These are phyloP conservation scores for Euborellia annulipes DNA, from an alignment of 1,140 invertebrate species.

Conservation along the genomic window DNA sequence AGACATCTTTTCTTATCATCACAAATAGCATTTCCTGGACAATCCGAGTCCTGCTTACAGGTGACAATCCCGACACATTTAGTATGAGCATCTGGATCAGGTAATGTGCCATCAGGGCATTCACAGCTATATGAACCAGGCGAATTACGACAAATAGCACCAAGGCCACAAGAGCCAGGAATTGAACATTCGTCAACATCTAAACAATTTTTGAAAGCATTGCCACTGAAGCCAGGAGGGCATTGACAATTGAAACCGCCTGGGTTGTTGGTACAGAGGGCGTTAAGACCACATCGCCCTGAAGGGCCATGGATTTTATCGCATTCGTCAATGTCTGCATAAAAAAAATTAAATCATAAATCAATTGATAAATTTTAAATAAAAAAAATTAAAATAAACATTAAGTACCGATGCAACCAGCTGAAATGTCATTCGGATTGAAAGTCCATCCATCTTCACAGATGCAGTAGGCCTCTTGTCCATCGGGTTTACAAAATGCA, in stretches of 20 bases:
- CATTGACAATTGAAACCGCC: conserved; percentile 67
- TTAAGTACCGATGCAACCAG: conserved; percentile 73
- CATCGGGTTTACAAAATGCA: conserved; percentile 76
- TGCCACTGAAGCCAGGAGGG: conserved; percentile 60
- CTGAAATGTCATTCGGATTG: conserved; percentile 70
- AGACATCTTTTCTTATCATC: conserved; percentile 57
- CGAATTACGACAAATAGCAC: conserved; percentile 62
- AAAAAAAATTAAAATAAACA: too few relatives aligned
- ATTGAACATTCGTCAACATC: conserved; percentile 54
- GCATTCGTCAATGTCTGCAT: conserved; percentile 85
- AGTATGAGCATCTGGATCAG: conserved; percentile 62
- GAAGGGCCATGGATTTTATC: conserved; percentile 54
- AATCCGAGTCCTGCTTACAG: conserved; percentile 56
- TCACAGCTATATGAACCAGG: conserved; percentile 60
- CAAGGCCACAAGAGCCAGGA: conserved; percentile 49
- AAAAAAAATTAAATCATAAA: conserved; percentile 13
- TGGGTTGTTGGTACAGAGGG: conserved; percentile 64
- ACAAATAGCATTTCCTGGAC: conserved; percentile 79
- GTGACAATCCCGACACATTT: conserved; percentile 65
- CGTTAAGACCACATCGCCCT: conserved; percentile 68
- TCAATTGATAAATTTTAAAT: too few relatives aligned
- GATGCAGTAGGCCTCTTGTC: conserved; percentile 76
- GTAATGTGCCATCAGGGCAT: conserved; percentile 62
- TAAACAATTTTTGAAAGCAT: conserved; percentile 55
- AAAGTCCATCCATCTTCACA: conserved; percentile 89